Base-by-base conservation (phyloP, 2,113 vertebrate species). In the Mirounga angustirostris region DNA sequence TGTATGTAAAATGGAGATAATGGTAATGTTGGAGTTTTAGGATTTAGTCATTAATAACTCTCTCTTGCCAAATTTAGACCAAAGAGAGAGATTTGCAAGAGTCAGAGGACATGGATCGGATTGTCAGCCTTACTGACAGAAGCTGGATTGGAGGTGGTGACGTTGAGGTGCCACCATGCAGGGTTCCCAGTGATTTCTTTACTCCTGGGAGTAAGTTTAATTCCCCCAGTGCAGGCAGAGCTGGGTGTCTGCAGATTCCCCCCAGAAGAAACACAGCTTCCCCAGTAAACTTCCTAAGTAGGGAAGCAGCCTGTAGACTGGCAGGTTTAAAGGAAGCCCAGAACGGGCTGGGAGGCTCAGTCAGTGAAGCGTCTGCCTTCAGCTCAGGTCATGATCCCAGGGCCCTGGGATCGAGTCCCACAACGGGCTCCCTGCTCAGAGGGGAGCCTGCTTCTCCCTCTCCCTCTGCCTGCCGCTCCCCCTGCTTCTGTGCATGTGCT, bases 141-240 rank as follows among this genome's bases (percentile, higher is more conserved):
- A 79, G 61, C 69, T 22, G 91, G 30, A 2, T 30, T 26, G 79
- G 58, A 54, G 15, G 8, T 0, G 33, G 28, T 78, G 24, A 7
- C 7, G 16, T 16, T 0, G 16, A 7, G 7, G 59, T 40, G 19
- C 30, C 2, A 50, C 59, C 19, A 0, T 3, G 65, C 43, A 28
- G 28, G 21, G 21, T 9, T 65, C 21, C 65, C 11, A 19, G 85
- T 5, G 13, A 36, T 36, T 36, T 36, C 50, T 69, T 19, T 33
- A 24, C 28, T 82, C 36, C 13, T 36, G n/a, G 10, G n/a, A 26
- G 58, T 65, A 50, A 12, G 2, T 28, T 16, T 10, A 28, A 24
- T 12, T 74, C 46, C 10, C 36, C 30, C 22, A 13, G 11, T 46
- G 12, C 8, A 24, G 84, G 58, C 50, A 19, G n/a, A 65, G 67